Conservation (phyloP, 2,113 vertebrate species). For the Cinclus cinclus region DNA sequence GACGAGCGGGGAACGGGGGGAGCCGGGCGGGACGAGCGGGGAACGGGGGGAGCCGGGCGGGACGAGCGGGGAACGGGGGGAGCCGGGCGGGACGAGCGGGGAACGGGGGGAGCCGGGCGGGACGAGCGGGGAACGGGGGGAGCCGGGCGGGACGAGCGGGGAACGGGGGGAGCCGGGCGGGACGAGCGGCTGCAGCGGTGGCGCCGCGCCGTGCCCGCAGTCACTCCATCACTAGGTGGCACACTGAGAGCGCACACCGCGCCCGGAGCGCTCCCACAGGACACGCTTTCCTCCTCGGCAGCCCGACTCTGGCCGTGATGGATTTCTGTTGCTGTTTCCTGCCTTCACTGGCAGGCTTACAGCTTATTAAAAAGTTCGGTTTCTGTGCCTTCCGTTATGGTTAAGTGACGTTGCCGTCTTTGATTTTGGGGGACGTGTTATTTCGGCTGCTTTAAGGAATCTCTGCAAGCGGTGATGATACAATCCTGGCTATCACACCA, state of each 20-base stretch:
- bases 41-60: too few species aligned
- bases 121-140: too few species aligned
- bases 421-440: neutral
- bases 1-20: too few species aligned
- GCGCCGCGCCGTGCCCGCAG: neutral
- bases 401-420: neutral
- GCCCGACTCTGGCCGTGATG: accelerated
- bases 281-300: accelerated
- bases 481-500: neutral
- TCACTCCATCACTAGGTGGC: too few species aligned
- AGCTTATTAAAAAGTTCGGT: neutral
- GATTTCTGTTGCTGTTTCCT: accelerated
- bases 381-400: neutral
- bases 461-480: neutral
- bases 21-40: too few species aligned
- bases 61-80: too few species aligned
- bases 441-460: neutral
- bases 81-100: too few species aligned
- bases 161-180: too few species aligned
- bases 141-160: too few species aligned
- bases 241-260: too few species aligned
- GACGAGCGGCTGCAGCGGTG: too few species aligned
- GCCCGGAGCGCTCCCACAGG: neutral
- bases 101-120: too few species aligned
- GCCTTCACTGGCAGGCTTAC: neutral